Base-by-base conservation (phyloP, 2,888 invertebrate species). In the Phorcus lineatus region DNA sequence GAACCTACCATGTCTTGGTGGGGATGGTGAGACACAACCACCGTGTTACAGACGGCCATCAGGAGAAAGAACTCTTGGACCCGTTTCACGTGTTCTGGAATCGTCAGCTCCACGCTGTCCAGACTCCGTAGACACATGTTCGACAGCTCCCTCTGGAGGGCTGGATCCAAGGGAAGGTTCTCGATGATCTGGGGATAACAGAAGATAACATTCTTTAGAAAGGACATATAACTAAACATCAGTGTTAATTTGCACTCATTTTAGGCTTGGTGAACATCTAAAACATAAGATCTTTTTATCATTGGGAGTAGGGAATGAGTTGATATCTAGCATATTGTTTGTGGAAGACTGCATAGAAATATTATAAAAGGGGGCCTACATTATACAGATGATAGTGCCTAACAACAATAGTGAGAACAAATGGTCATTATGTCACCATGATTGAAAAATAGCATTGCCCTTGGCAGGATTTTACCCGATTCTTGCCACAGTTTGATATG, bases 1-100 rank as follows among this genome's bases (percentile, higher is more conserved):
- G n/a, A n/a, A 85, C 88, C 84, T 81, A 91, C 91, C 79, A 80
- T 77, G 82, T 91, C 91, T 76, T 88, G 86, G 78, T 90, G 91
- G 7, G 88, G 82, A 92, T 96, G 96, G 76, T 95, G 95, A 86
- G 97, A 96, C 77, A 99, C 98, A 78, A 99, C 97, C 9, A 99
- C 99, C 0, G 99, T 99, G 94, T 99, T 99, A 93, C 99, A 99
- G 82, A 98, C 95, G 19, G 99, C 97, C 93, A 99, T 94, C 31
- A 98, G 95, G 82, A 98, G 93, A 85, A 99, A 95, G 93, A 99
- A 99, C 82, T 93, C 92, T 74, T 91, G 90, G 16, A 91, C 88
- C 31, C 85, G 92, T 96, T 94, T 87, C 96, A 96, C 6, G 96
- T 87, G 84, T 2, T 74, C 74, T 0, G 87, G 82, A n/a, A 88